Percentiles rank a stretch among this genome's conserved stretches.
These are phyloP conservation scores for Drosophila pseudoananassae DNA, from an alignment of 1,140 invertebrate species.

Conservation along the genomic window DNA sequence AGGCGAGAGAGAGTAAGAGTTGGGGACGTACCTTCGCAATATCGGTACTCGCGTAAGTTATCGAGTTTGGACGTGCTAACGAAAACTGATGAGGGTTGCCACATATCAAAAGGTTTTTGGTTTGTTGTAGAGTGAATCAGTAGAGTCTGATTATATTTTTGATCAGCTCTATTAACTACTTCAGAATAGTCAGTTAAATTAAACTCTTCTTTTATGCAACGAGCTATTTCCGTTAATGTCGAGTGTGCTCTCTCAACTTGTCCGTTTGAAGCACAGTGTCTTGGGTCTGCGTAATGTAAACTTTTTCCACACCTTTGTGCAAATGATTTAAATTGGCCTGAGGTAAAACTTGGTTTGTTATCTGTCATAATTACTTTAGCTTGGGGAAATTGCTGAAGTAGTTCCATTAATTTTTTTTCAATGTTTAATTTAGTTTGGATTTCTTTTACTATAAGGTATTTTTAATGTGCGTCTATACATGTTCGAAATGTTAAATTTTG, in stretches of 20 bases:
- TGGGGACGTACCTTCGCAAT: too few relatives aligned
- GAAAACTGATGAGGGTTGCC: too few relatives aligned
- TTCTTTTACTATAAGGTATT: slow-evolving; percentile 20
- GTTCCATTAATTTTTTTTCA: slow-evolving; percentile 8
- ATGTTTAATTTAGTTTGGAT: slow-evolving; percentile 28
- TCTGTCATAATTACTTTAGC: neutral
- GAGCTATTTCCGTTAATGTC: slow-evolving; percentile 1
- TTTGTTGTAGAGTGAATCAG: slow-evolving; percentile 1
- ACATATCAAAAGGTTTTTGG: slow-evolving; percentile 3
- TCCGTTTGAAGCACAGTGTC: neutral
- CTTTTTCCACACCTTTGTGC: neutral
- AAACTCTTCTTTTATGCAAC: slow-evolving; percentile 3
- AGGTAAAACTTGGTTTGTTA: too few relatives aligned
- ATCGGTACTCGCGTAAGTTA: too few relatives aligned
- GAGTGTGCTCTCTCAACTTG: neutral
- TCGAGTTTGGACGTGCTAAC: too few relatives aligned
- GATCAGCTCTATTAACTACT: slow-evolving; percentile 6
- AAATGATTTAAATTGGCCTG: slow-evolving; percentile 4
- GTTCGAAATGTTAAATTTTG: slow-evolving; percentile 7
- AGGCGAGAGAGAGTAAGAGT: too few relatives aligned
- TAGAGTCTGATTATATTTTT: neutral
- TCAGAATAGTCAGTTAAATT: slow-evolving; percentile 9
- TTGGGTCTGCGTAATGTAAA: slow-evolving; percentile 4
- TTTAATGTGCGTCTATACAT: slow-evolving; percentile 22
- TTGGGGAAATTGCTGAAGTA: neutral